Percentiles rank a stretch among this genome's conserved stretches.
phyloP scores from a whole-genome alignment of 2,888 invertebrate genomes.

The Ormyrus pomaceus region DNA sequence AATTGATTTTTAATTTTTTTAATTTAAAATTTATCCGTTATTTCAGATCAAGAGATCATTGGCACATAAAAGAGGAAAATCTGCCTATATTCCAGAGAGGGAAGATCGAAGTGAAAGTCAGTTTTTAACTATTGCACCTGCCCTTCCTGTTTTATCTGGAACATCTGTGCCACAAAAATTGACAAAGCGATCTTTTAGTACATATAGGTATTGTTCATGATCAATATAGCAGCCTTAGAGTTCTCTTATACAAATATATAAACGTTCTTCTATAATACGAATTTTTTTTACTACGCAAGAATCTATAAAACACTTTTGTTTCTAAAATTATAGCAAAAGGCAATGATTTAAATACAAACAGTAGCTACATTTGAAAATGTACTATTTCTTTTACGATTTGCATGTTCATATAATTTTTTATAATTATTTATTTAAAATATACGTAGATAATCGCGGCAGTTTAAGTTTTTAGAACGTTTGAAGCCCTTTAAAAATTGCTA shows the following conservation, averaged over 20 bases:
- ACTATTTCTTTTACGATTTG: too few relatives aligned
- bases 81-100: slow-evolving; percentile 62
- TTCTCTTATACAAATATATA: not conserved
- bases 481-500: too few relatives aligned
- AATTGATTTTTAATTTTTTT: too few relatives aligned
- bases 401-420: too few relatives aligned
- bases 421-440: too few relatives aligned
- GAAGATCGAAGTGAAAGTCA: slow-evolving; percentile 63
- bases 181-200: slow-evolving; percentile 68
- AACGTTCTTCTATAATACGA: not conserved
- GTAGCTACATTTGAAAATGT: too few relatives aligned
- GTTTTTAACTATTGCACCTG: slow-evolving; percentile 72
- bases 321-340: too few relatives aligned
- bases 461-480: too few relatives aligned
- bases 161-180: slow-evolving; percentile 69
- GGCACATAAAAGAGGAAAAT: slow-evolving; percentile 67
- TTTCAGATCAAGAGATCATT: slow-evolving; percentile 66
- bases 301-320: too few relatives aligned
- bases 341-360: too few relatives aligned
- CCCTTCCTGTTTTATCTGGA: slow-evolving; percentile 71
- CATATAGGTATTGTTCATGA: slow-evolving; percentile 65
- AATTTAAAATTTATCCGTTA: not conserved
- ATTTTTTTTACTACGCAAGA: not conserved
- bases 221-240: too few relatives aligned
- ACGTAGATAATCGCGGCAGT: too few relatives aligned